phyloP scores from a whole-genome alignment of 2,113 vertebrate genomes.

The Thryonomys swinderianus region DNA sequence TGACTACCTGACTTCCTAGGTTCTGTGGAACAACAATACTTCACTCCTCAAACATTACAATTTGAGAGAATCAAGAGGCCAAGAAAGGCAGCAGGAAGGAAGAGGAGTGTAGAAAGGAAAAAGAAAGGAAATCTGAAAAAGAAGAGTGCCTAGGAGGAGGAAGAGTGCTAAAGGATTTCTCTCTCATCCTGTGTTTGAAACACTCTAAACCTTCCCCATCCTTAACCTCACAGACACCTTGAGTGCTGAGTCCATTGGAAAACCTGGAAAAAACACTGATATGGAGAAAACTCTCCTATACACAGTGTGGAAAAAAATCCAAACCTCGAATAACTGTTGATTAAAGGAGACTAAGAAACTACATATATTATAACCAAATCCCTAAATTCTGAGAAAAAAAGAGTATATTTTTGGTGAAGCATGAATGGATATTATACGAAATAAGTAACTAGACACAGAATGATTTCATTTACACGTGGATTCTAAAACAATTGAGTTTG shows the following conservation, averaged over 20 bases:
- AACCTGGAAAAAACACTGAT: background rate
- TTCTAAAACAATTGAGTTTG: background rate
- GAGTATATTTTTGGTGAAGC: background rate
- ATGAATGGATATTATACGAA: background rate
- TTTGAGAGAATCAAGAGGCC: background rate
- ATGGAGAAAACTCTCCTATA: background rate
- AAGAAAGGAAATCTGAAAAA: background rate
- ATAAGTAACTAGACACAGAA: background rate
- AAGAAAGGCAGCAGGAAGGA: background rate
- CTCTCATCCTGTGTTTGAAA: background rate
- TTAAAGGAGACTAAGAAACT: background rate
- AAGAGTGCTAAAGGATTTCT: background rate
- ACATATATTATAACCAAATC: background rate
- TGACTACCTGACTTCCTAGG: background rate
- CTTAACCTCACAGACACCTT: background rate
- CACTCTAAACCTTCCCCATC: background rate
- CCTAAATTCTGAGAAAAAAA: background rate
- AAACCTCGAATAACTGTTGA: background rate
- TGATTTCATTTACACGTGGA: too few species aligned
- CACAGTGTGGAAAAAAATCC: too few species aligned
- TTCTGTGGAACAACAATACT: background rate
- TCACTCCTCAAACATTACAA: background rate
- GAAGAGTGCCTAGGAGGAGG: background rate
- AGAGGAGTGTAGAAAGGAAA: background rate
- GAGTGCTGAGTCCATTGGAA: fast-evolving